A percentile compares a stretch with the other conserved stretches of the same genome.
Evolutionary conservation across 2,113 vertebrate genomes (phyloP).

Genomic region (Chloebia gouldiae): DNA sequence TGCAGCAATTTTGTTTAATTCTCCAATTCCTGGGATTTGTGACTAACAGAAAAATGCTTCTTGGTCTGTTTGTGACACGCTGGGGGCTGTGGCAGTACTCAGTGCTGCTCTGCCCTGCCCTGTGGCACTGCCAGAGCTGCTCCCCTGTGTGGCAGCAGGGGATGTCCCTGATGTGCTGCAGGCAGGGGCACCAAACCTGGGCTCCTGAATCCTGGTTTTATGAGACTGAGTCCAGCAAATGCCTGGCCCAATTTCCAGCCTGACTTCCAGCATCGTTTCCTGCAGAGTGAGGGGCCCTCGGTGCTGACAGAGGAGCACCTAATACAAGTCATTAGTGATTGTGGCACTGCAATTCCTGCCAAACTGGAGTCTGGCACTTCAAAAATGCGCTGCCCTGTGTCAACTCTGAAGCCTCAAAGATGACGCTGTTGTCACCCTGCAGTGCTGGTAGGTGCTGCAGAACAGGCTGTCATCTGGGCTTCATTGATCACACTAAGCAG

Average conservation of each 20-base stretch:
- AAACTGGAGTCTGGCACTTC: neutral
- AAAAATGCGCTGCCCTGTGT: conserved; percentile 27
- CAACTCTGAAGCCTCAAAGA: conserved; percentile 21
- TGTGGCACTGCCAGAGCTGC: neutral
- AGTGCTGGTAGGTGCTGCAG: conserved; percentile 47
- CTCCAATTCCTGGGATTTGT: neutral
- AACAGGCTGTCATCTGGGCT: conserved; percentile 65
- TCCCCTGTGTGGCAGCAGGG: neutral
- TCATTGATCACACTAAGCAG: conserved; percentile 71
- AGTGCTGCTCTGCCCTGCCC: neutral
- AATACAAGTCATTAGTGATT: neutral
- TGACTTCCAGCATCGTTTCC: neutral
- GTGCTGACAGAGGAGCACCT: neutral
- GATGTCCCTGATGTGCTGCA: neutral
- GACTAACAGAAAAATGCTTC: neutral
- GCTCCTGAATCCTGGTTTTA: neutral
- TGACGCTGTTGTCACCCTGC: conserved; percentile 28
- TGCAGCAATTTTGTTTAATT: neutral
- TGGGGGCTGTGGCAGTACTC: neutral
- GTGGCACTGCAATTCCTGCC: neutral
- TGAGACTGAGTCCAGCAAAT: neutral
- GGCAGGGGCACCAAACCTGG: neutral
- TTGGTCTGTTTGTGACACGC: neutral
- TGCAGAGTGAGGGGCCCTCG: neutral
- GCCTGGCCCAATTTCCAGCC: neutral